A percentile compares a stretch with the other conserved stretches of the same genome.
phyloP scores from a whole-genome alignment of 2,888 invertebrate species.

The Branchipolynoe longqiensis region DNA sequence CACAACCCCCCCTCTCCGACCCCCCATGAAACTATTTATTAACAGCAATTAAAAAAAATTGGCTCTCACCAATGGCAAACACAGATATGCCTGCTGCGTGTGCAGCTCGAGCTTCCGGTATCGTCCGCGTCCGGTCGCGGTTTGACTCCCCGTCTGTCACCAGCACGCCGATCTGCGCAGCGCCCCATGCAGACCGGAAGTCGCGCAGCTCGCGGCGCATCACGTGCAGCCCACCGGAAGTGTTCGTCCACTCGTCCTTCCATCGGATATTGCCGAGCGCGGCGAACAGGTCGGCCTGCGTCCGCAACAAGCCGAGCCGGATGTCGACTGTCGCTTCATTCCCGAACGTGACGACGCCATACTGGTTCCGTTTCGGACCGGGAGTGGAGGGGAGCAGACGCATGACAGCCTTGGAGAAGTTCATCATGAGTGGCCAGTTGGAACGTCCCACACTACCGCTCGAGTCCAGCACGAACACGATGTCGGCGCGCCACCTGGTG shows the following conservation, averaged over 20 bases:
- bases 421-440: conserved; percentile 49
- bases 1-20: too few species aligned
- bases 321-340: conserved; percentile 38
- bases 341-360: conserved; percentile 40
- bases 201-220: conserved; percentile 31
- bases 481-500: conserved; percentile 12
- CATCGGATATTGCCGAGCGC: conserved; percentile 28
- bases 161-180: conserved; percentile 13
- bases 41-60: too few species aligned
- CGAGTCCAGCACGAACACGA: conserved; percentile 51
- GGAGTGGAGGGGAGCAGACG: background rate
- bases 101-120: conserved; percentile 19
- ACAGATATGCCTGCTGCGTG: conserved; percentile 36
- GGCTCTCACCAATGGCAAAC: conserved; percentile 48
- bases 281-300: background rate
- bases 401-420: conserved; percentile 43
- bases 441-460: conserved; percentile 24
- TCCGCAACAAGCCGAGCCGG: background rate
- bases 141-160: conserved; percentile 61
- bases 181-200: background rate
- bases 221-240: conserved; percentile 59
- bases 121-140: conserved; percentile 31
- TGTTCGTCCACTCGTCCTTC: conserved; percentile 65
- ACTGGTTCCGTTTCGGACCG: background rate
- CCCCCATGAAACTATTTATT: too few species aligned